A percentile compares a stretch with the other conserved stretches of the same genome.
These are phyloP conservation scores for Xestia c-nigrum DNA, from an alignment of 2,888 invertebrate species.

Conservation along the genomic window DNA sequence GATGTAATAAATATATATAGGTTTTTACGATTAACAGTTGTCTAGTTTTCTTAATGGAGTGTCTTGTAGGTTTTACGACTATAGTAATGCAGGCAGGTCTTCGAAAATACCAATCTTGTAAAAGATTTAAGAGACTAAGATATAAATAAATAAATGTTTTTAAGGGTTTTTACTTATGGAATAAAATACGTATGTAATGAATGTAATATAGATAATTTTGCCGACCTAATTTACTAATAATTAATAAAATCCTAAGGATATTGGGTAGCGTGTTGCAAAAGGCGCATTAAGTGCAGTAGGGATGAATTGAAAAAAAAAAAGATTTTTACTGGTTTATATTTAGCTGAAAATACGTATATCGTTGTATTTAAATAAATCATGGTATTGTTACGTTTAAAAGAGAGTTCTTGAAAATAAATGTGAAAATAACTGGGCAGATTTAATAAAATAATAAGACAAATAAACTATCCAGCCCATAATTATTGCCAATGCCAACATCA, in stretches of 20 bases:
- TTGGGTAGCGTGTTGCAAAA: slow-evolving; percentile 2
- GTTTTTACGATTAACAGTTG: not conserved
- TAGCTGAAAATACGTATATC: slow-evolving; percentile 11
- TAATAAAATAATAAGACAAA: not conserved
- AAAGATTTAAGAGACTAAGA: not conserved
- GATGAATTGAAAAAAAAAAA: not conserved
- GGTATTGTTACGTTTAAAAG: not conserved
- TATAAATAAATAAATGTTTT: slow-evolving; percentile 4
- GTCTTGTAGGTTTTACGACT: not conserved
- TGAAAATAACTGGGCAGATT: not conserved
- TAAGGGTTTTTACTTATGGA: slow-evolving; percentile 28
- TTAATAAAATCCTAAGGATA: not conserved
- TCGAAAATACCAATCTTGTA: not conserved
- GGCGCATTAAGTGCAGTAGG: slow-evolving; percentile 9
- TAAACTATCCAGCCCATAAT: not conserved
- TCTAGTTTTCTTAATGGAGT: not conserved
- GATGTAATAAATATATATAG: not conserved
- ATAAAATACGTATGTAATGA: not conserved
- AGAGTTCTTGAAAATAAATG: not conserved
- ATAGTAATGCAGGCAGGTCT: not conserved
- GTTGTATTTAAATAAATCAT: slow-evolving; percentile 5
- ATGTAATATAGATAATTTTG: not conserved
- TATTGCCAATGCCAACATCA: not conserved
- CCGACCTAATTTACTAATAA: slow-evolving; percentile 11
- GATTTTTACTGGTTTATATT: slow-evolving; percentile 21